Percentiles rank a stretch among this genome's conserved stretches.
phyloP scores from a whole-genome alignment of 2,797 vertebrate genomes.

The Cossypha polioptera region DNA sequence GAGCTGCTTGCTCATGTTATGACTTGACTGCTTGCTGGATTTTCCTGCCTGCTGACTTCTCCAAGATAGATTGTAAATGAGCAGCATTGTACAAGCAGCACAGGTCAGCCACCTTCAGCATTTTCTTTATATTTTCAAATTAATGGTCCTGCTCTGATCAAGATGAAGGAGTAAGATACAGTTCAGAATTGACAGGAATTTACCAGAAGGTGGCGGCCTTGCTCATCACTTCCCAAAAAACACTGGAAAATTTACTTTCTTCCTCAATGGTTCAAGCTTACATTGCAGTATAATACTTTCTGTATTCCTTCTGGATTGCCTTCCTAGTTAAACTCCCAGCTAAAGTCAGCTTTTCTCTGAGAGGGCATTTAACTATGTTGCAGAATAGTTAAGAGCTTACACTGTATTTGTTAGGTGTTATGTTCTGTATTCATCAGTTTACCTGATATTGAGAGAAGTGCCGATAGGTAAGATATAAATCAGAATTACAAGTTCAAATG shows the following conservation, averaged over 20 bases:
- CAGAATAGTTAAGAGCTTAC: background rate
- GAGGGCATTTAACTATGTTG: background rate
- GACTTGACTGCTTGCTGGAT: background rate
- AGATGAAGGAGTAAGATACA: background rate
- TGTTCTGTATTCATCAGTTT: background rate
- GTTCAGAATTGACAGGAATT: background rate
- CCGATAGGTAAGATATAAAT: background rate
- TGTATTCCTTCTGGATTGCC: background rate
- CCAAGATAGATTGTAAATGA: fast-evolving
- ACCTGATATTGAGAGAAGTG: background rate
- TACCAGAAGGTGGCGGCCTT: slow-evolving; percentile 64
- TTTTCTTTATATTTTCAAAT: background rate
- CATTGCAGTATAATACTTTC: background rate
- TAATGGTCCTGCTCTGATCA: background rate
- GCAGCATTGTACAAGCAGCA: background rate
- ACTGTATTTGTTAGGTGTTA: background rate
- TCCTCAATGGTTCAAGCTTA: background rate
- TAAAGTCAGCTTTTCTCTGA: background rate
- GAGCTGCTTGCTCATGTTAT: background rate
- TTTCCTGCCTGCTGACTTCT: background rate
- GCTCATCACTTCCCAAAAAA: background rate
- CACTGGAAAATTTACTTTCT: background rate
- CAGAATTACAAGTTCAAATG: background rate
- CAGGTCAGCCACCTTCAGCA: background rate
- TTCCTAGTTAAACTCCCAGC: background rate